These are phyloP conservation scores for Epizoanthus ramosus DNA, from an alignment of 92 coral and sea anemone genomes.

Conservation along the genomic window DNA sequence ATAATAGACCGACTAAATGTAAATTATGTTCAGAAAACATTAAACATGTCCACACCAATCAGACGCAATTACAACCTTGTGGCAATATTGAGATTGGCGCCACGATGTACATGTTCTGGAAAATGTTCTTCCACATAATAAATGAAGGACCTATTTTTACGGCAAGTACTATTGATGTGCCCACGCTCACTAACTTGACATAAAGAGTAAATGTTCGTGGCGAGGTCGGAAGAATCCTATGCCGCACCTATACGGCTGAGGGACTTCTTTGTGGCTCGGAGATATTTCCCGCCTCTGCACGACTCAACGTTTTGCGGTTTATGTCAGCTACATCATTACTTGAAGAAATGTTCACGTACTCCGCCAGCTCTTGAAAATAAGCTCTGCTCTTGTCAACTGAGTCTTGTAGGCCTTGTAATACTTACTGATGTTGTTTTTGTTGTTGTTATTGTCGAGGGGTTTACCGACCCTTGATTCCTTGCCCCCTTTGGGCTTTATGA, in stretches of 20 bases:
- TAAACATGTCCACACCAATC: slow-evolving; percentile 40
- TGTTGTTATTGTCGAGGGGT: slow-evolving; percentile 12
- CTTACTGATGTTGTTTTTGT: not conserved
- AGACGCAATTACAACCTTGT: slow-evolving; percentile 34
- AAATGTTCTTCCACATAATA: slow-evolving; percentile 12
- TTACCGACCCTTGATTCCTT: slow-evolving; percentile 6
- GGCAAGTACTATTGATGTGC: not conserved
- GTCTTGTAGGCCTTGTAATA: not conserved
- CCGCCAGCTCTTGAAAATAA: not conserved
- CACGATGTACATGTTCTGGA: not conserved
- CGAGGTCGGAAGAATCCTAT: not conserved
- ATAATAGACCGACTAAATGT: slow-evolving; percentile 44
- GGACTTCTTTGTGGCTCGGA: slow-evolving; percentile 16
- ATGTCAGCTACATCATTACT: not conserved
- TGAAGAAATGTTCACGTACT: slow-evolving; percentile 1
- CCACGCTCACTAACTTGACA: not conserved
- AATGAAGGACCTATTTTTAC: not conserved
- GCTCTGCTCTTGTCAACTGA: not conserved
- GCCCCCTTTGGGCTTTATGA: not conserved
- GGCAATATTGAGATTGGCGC: slow-evolving; percentile 36
- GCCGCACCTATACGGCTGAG: slow-evolving; percentile 32
- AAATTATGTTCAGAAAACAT: slow-evolving; percentile 38
- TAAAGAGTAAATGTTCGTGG: not conserved
- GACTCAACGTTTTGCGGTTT: slow-evolving; percentile 4
- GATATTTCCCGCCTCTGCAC: slow-evolving; percentile 11